These are phyloP conservation scores for Iselma pallidipennis DNA, from an alignment of 2,888 invertebrate species.

Conservation along the genomic window DNA sequence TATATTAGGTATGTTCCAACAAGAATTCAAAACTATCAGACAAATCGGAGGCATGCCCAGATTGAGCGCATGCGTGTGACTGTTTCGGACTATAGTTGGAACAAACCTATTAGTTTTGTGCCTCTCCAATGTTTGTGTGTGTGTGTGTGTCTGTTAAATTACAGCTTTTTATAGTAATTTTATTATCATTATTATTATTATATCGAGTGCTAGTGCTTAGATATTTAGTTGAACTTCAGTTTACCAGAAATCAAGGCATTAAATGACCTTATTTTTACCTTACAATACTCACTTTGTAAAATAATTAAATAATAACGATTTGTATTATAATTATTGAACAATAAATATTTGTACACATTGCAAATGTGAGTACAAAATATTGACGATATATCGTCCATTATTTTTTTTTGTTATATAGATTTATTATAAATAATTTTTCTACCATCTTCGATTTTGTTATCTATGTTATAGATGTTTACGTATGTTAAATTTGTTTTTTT, in stretches of 20 bases:
- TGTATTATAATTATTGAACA: slow-evolving; percentile 37
- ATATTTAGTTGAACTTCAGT: slow-evolving; percentile 48
- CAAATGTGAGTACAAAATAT: slow-evolving; percentile 46
- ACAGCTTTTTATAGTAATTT: slow-evolving; percentile 29
- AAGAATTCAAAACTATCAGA: no score
- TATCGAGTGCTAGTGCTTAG: slow-evolving; percentile 38
- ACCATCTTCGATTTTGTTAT: slow-evolving; percentile 49
- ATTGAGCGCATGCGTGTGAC: no score
- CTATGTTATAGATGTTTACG: slow-evolving; percentile 50
- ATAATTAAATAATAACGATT: slow-evolving; percentile 39
- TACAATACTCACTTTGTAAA: slow-evolving; percentile 51
- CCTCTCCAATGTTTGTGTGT: background rate
- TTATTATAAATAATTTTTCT: slow-evolving; percentile 28
- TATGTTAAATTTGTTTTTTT: slow-evolving; percentile 27
- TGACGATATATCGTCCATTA: slow-evolving; percentile 30
- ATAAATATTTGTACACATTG: slow-evolving; percentile 31
- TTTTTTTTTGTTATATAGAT: slow-evolving; percentile 33
- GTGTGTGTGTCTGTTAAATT: slow-evolving; percentile 22
- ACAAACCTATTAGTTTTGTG: no score
- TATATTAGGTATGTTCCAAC: no score
- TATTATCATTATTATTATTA: slow-evolving; percentile 1
- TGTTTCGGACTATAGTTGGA: no score
- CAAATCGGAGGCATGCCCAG: no score
- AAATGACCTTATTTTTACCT: slow-evolving; percentile 50
- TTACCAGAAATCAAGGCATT: slow-evolving; percentile 54